Evolutionary conservation across 2,113 vertebrate genomes (phyloP).

Genomic region (Catharus bicknelli): DNA sequence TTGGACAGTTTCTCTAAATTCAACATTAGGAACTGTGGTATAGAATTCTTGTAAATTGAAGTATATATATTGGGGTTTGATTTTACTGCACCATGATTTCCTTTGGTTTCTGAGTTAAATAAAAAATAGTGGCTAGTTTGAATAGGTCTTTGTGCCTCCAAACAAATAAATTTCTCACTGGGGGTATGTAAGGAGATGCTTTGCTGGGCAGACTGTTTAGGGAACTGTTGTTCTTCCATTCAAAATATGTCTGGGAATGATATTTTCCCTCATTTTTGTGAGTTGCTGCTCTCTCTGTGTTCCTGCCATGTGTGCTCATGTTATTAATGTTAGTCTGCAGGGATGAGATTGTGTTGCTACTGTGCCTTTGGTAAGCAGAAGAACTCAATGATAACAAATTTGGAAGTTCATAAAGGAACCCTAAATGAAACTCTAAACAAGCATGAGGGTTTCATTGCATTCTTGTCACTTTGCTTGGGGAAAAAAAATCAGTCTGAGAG

Average conservation of each 20-base stretch:
- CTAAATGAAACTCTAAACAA: not conserved
- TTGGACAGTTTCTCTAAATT: not conserved
- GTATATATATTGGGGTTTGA: not conserved
- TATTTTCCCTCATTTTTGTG: not conserved
- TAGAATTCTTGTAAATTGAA: not conserved
- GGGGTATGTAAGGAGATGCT: not conserved
- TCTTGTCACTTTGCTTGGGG: not conserved
- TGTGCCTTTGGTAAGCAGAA: not conserved
- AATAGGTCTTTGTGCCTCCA: not conserved
- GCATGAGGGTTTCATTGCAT: not conserved
- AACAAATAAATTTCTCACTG: not conserved
- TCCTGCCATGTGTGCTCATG: not conserved
- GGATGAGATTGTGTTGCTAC: not conserved
- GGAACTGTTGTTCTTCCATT: not conserved
- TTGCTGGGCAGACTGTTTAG: not conserved
- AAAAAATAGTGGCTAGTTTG: not conserved
- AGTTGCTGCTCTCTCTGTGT: not conserved
- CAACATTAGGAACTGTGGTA: not conserved
- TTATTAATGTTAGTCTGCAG: not conserved
- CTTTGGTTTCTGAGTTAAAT: not conserved
- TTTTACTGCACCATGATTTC: not conserved
- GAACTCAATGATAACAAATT: not conserved
- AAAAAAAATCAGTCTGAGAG: not conserved
- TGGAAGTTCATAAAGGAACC: not conserved
- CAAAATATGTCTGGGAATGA: not conserved